A percentile compares a stretch with the other conserved stretches of the same genome.
These are phyloP conservation scores for Microctenopoma lineatum DNA, from an alignment of 2,797 vertebrate species.

Conservation along the genomic window DNA sequence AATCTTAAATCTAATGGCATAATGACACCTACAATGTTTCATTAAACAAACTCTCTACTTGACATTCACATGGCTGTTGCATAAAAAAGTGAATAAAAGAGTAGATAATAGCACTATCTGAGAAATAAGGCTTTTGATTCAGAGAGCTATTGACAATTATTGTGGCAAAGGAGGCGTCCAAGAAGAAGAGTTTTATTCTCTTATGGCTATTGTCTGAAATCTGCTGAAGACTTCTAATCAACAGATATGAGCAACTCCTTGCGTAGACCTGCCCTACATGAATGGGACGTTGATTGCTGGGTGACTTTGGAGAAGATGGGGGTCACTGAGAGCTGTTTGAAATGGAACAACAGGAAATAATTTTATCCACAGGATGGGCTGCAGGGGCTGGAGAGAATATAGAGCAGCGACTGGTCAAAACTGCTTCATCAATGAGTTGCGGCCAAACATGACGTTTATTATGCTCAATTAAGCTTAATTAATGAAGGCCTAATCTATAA, in stretches of 20 bases:
- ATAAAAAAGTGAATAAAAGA: background rate
- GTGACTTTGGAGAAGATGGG: slow-evolving; percentile 52
- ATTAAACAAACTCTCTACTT: slow-evolving; percentile 32
- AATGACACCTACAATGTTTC: slow-evolving; percentile 21
- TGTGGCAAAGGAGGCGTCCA: slow-evolving; percentile 27
- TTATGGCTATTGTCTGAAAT: slow-evolving; percentile 15
- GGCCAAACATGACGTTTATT: slow-evolving; percentile 5
- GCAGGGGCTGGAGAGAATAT: slow-evolving; percentile 3
- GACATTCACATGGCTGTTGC: slow-evolving; percentile 3
- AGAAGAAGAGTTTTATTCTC: slow-evolving; percentile 21
- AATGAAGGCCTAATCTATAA: background rate
- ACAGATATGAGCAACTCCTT: slow-evolving; percentile 32
- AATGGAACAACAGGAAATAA: slow-evolving; percentile 27
- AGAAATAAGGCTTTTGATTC: slow-evolving; percentile 22
- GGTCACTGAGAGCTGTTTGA: slow-evolving; percentile 47
- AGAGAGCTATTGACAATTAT: slow-evolving; percentile 26
- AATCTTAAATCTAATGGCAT: slow-evolving; percentile 28
- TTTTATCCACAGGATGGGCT: slow-evolving; percentile 21
- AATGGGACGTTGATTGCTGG: slow-evolving; percentile 52
- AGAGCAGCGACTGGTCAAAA: slow-evolving; percentile 34
- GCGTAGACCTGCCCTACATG: slow-evolving; percentile 12
- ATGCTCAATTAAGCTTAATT: background rate
- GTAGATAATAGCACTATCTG: slow-evolving; percentile 12
- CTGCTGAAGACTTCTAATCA: slow-evolving; percentile 35
- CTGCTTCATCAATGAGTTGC: slow-evolving; percentile 18